phyloP scores from a whole-genome alignment of 1,140 invertebrate genomes.

The Gerris buenoi region DNA sequence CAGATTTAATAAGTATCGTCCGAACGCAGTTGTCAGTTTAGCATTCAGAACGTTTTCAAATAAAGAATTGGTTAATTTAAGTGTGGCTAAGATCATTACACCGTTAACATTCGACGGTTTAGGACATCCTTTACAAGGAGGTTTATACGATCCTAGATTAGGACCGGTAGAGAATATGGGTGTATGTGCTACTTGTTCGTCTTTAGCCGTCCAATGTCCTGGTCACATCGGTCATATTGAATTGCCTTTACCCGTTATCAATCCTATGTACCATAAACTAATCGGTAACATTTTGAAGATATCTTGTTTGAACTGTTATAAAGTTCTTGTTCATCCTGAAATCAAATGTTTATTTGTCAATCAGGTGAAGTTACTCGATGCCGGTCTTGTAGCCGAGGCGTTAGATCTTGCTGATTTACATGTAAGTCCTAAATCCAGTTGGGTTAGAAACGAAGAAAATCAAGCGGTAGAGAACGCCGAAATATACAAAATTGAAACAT shows the following conservation, averaged over 20 bases:
- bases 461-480: background rate
- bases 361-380: slow-evolving; percentile 59
- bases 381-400: slow-evolving; percentile 55
- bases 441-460: background rate
- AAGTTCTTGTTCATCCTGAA: slow-evolving; percentile 45
- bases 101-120: slow-evolving; percentile 69
- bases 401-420: slow-evolving; percentile 38
- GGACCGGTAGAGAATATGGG: slow-evolving; percentile 37
- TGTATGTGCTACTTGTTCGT: slow-evolving; percentile 67
- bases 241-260: slow-evolving; percentile 77
- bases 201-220: slow-evolving; percentile 51
- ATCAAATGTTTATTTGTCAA: slow-evolving; percentile 47
- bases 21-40: background rate
- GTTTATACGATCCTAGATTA: slow-evolving; percentile 71
- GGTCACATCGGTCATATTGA: slow-evolving; percentile 94
- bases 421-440: background rate
- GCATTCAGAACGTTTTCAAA: slow-evolving; percentile 27
- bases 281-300: slow-evolving; percentile 50
- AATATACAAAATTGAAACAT: slow-evolving; percentile 18
- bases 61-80: slow-evolving; percentile 73
- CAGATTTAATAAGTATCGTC: background rate
- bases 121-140: slow-evolving; percentile 63
- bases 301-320: slow-evolving; percentile 53
- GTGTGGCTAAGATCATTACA: slow-evolving; percentile 71
- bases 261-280: slow-evolving; percentile 74